Evolutionary conservation across 1,140 invertebrate species (phyloP).

Genomic region (Saxidomus purpurata): DNA sequence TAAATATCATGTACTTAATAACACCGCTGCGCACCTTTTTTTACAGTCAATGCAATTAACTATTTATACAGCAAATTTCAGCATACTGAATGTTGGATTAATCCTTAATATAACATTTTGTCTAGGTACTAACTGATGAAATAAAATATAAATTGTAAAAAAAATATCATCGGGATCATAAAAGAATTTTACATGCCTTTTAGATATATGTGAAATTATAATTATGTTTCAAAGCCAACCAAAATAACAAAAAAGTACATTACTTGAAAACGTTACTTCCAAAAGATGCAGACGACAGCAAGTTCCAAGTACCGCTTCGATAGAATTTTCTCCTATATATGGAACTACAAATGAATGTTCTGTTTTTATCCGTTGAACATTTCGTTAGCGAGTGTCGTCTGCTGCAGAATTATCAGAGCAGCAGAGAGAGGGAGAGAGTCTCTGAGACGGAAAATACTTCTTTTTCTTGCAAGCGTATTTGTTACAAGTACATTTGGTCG

Average conservation of each 20-base stretch:
- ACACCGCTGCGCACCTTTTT: too few species aligned
- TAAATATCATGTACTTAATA: too few species aligned
- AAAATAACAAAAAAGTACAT: neutral
- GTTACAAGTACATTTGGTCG: neutral
- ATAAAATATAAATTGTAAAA: too few species aligned
- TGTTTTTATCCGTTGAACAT: slow-evolving; percentile 31
- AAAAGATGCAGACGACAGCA: slow-evolving; percentile 2
- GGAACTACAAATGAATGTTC: slow-evolving; percentile 17
- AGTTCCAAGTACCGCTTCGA: neutral
- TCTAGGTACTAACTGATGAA: too few species aligned
- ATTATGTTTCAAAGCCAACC: too few species aligned
- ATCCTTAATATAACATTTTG: too few species aligned
- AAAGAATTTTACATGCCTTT: too few species aligned
- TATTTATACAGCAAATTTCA: too few species aligned
- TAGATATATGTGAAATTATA: too few species aligned
- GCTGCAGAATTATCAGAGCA: slow-evolving; percentile 10
- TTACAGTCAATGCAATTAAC: too few species aligned
- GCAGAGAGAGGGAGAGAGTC: neutral
- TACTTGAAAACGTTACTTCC: slow-evolving; percentile 8
- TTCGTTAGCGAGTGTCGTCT: slow-evolving; percentile 5
- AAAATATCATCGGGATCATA: too few species aligned
- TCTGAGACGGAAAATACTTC: neutral
- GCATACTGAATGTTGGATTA: too few species aligned
- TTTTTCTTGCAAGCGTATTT: neutral
- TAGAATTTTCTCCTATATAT: slow-evolving; percentile 43